Evolutionary conservation across 2,888 invertebrate species (phyloP).

Genomic region (Busseola fusca): DNA sequence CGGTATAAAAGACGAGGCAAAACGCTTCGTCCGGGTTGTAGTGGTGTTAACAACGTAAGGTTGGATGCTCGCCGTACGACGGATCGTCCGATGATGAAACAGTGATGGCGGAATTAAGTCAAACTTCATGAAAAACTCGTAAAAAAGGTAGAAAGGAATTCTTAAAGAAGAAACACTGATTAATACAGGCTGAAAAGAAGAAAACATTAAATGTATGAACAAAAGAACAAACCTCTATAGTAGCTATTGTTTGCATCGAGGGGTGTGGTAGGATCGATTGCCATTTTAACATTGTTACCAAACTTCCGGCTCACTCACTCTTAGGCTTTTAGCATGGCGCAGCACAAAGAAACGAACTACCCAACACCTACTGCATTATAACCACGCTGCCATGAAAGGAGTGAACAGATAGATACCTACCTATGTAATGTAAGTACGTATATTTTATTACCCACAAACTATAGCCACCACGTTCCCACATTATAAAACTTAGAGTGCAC

Average conservation of each 20-base stretch:
- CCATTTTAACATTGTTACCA: constrained; percentile 39
- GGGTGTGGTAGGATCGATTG: constrained; percentile 43
- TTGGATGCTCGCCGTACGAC: no score
- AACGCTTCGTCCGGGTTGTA: no score
- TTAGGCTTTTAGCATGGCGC: constrained; percentile 35
- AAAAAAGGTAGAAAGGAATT: neutral
- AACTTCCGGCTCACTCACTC: constrained; percentile 38
- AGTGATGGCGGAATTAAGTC: no score
- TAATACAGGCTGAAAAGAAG: neutral
- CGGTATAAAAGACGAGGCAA: no score
- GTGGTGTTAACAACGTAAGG: no score
- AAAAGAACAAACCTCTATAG: constrained; percentile 2
- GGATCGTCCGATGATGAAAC: no score
- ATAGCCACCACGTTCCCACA: no score
- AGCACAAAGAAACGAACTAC: constrained; percentile 5
- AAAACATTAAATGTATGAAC: constrained; percentile 1
- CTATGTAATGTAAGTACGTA: neutral
- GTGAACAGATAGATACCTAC: neutral
- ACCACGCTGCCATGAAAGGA: neutral
- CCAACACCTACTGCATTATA: constrained; percentile 10
- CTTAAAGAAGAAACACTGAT: neutral
- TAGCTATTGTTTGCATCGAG: constrained; percentile 20
- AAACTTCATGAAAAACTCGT: neutral
- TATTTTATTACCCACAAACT: no score
- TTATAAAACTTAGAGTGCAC: neutral